These are phyloP conservation scores for Labeo rohita DNA, from an alignment of 2,113 vertebrate species.

Conservation along the genomic window DNA sequence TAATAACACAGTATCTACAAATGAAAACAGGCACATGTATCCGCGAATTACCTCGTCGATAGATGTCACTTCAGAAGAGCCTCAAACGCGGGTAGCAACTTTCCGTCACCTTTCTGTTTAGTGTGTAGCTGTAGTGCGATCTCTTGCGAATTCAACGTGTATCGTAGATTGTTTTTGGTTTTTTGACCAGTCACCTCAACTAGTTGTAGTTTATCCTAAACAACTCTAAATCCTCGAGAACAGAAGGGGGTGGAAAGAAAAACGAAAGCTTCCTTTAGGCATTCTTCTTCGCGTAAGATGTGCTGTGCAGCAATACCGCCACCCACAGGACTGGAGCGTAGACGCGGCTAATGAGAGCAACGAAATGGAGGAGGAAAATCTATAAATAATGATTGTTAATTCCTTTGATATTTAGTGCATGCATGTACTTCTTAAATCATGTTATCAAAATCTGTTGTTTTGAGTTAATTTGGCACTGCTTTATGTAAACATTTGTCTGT, in stretches of 20 bases:
- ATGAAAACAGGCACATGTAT: neutral
- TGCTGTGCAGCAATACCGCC: neutral
- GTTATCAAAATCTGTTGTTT: neutral
- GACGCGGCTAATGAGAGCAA: neutral
- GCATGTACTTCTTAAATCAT: neutral
- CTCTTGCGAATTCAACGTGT: neutral
- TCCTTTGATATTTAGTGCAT: neutral
- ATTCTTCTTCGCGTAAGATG: neutral
- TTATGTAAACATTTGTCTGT: neutral
- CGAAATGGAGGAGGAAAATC: neutral
- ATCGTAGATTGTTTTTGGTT: neutral
- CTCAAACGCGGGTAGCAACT: neutral
- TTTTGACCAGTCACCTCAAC: neutral
- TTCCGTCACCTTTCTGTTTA: neutral
- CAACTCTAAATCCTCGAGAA: neutral
- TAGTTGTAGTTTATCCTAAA: neutral
- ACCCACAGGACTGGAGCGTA: neutral
- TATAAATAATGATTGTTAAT: neutral
- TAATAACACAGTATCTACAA: neutral
- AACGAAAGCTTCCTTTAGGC: constrained; percentile 10
- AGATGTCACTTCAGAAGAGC: neutral
- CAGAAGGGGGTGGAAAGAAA: neutral
- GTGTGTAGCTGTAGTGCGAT: neutral
- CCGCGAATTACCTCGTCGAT: constrained; percentile 1
- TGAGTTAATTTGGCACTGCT: neutral